Conservation (phyloP, 2,888 invertebrate species). For the Antheraea assamensis region DNA sequence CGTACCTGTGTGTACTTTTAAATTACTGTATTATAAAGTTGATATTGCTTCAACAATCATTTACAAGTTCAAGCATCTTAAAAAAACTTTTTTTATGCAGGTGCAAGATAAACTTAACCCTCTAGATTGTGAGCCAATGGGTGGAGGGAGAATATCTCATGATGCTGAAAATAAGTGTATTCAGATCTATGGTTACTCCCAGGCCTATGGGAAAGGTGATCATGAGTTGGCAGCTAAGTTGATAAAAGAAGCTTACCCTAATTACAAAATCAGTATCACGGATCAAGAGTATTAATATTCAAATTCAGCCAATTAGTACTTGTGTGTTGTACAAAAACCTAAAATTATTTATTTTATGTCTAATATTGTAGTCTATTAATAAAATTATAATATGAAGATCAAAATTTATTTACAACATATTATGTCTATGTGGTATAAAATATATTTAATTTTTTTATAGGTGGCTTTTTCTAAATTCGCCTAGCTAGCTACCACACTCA, state of each 20-base stretch:
- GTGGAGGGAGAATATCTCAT: slow-evolving; percentile 96
- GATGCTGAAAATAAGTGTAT: slow-evolving; percentile 88
- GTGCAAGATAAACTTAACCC: slow-evolving; percentile 70
- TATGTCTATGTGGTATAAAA: not conserved
- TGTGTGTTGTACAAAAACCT: not conserved
- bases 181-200: slow-evolving; percentile 96
- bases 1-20: no score
- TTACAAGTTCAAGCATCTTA: no score
- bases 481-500: no score
- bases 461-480: no score
- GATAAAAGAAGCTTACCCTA: slow-evolving; percentile 87
- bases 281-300: slow-evolving; percentile 90
- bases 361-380: not conserved
- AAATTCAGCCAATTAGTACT: not conserved
- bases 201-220: slow-evolving; percentile 95
- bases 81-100: slow-evolving; percentile 39
- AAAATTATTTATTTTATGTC: slow-evolving; percentile 1
- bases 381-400: not conserved
- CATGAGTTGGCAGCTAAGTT: slow-evolving; percentile 89
- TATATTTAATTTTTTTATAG: not conserved
- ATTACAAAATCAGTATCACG: slow-evolving; percentile 90
- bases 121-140: slow-evolving; percentile 90
- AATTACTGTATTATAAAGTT: no score
- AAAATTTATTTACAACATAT: not conserved
- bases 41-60: no score